Evolutionary conservation across 2,113 vertebrate species (phyloP), one percentile per base, ranked within the genome.

Genomic region (Gyps fulvus): DNA sequence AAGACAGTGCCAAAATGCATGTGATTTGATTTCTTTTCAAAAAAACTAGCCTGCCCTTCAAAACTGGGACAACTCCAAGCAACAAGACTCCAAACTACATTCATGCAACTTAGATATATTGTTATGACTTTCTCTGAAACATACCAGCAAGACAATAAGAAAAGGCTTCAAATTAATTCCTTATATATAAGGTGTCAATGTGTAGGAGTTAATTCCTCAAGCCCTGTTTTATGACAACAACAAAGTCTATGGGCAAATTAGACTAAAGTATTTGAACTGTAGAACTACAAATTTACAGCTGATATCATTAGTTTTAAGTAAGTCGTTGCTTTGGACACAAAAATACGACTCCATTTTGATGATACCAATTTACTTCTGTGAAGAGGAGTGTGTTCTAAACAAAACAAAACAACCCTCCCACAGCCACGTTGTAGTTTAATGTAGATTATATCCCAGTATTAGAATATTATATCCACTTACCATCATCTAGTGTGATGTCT

Each of bases 401-500:
- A 54, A 62, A 93, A 40, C 21, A 14, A 36, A 14, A 21, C n/a
- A 55, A 55, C 10, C 27, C 40, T 43, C 70, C n/a, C 77, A 19
- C 20, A 50, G 19, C 40, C 17, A 14, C 49, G 29, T 1, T 15
- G 26, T 47, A 65, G 12, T n/a, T 69, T 17, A 55, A 32, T 1
- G 34, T 10, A 19, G 13, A 45, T 50, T 74, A 32, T 32, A 84
- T 18, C 38, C 38, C n/a, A 47, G 11, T 31, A 77, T 5, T 57
- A 67, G 76, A 81, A 45, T 6, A 25, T 4, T 43, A 23, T 4
- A 85, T n/a, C 34, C 36, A 97, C 99, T 99, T 98, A 99, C 99
- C 99, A 95, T 99, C 99, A 95, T 99, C 99, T 98, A 99, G 98
- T 3, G 99, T 99, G 97, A 99, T 99, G 98, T 99, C 99, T 96